These are phyloP conservation scores for Colossoma macropomum DNA, from an alignment of 2,113 vertebrate genomes.

Conservation along the genomic window DNA sequence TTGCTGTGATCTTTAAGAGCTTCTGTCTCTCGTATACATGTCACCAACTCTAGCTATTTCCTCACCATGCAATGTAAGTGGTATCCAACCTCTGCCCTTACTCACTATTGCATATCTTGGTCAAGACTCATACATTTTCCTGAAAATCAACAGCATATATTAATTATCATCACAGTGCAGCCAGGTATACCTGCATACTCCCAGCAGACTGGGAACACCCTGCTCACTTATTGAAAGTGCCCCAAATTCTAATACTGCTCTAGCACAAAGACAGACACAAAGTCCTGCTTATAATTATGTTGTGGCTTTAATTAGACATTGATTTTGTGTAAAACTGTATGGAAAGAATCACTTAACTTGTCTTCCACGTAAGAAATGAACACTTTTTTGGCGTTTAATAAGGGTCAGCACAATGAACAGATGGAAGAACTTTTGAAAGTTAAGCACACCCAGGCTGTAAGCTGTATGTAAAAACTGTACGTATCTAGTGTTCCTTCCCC, in stretches of 20 bases:
- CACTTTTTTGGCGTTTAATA: neutral
- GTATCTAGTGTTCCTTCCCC: neutral
- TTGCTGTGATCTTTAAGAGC: conserved; percentile 3
- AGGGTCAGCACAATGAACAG: neutral
- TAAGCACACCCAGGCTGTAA: neutral
- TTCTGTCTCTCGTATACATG: neutral
- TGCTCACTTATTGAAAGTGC: neutral
- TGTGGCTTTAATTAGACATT: neutral
- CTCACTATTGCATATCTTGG: conserved; percentile 49
- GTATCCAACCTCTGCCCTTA: conserved; percentile 60
- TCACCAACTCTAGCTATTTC: conserved; percentile 26
- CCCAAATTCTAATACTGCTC: neutral
- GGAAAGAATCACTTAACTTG: neutral
- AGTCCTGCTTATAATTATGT: neutral
- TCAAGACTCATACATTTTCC: conserved; percentile 35
- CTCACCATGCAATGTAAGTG: conserved; percentile 56
- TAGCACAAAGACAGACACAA: neutral
- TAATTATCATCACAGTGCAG: neutral
- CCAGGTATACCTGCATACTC: neutral
- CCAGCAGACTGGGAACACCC: neutral
- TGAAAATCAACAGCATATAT: conserved; percentile 1
- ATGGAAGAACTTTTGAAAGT: neutral
- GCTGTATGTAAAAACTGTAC: too few relatives aligned
- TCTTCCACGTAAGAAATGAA: neutral
- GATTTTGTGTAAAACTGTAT: neutral